A percentile compares a stretch with the other conserved stretches of the same genome.
Evolutionary conservation across 2,113 vertebrate species (phyloP).

Genomic region (Poicephalus meyeri): DNA sequence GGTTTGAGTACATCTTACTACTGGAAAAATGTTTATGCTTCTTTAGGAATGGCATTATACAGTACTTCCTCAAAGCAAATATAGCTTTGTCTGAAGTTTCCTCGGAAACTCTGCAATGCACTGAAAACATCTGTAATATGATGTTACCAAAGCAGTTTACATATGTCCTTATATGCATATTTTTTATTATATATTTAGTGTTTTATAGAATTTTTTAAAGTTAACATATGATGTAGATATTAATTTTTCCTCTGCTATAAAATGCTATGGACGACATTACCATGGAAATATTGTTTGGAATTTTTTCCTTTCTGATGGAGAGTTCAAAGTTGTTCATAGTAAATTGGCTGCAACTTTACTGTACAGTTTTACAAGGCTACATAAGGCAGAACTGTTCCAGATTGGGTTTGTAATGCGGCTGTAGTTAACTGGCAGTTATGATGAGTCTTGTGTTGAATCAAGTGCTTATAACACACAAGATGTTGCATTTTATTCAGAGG

Average conservation of each 20-base stretch:
- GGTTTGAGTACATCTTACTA: slow-evolving; percentile 80
- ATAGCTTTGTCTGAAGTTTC: slow-evolving; percentile 80
- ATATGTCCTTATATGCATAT: slow-evolving; percentile 98
- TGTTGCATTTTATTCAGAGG: not conserved
- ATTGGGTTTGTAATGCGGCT: not conserved
- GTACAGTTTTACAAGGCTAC: slow-evolving; percentile 9
- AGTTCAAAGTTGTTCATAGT: slow-evolving; percentile 24
- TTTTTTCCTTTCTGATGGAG: slow-evolving; percentile 59
- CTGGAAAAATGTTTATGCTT: slow-evolving; percentile 81
- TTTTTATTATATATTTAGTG: slow-evolving; percentile 98
- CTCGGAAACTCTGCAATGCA: slow-evolving; percentile 82
- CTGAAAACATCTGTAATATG: slow-evolving; percentile 91
- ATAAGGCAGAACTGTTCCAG: not conserved
- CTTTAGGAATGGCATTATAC: slow-evolving; percentile 85
- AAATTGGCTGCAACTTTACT: not conserved
- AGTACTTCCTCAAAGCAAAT: slow-evolving; percentile 79
- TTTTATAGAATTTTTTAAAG: slow-evolving; percentile 93
- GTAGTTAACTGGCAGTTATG: not conserved
- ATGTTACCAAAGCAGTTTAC: slow-evolving; percentile 99
- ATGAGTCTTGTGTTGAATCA: not conserved
- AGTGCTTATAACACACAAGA: not conserved
- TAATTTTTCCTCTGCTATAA: slow-evolving; percentile 79
- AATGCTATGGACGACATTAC: slow-evolving; percentile 76
- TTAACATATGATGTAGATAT: slow-evolving; percentile 84
- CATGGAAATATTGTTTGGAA: slow-evolving; percentile 72